Percentiles rank a stretch among this genome's conserved stretches.
These are phyloP conservation scores for Panthera tigris DNA, from an alignment of 2,113 vertebrate genomes.

Conservation along the genomic window DNA sequence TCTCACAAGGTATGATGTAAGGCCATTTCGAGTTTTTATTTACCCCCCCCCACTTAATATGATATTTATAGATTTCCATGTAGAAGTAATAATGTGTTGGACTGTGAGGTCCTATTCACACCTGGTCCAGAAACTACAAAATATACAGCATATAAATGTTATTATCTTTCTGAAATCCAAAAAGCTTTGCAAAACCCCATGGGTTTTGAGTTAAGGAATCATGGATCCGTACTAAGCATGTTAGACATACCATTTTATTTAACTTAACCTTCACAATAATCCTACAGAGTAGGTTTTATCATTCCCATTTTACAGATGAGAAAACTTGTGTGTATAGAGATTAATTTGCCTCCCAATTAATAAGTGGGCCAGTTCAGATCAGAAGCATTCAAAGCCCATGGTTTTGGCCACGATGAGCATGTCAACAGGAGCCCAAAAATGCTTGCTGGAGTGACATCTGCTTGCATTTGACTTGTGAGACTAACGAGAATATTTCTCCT, in stretches of 20 bases:
- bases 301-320: not conserved
- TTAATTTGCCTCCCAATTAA: not conserved
- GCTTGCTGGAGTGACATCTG: not conserved
- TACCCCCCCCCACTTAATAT: not conserved
- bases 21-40: not conserved
- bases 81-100: slow-evolving; percentile 27
- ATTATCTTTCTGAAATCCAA: not conserved
- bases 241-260: not conserved
- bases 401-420: not conserved
- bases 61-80: not conserved
- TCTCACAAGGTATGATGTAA: not conserved
- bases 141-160: not conserved
- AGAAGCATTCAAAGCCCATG: not conserved
- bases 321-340: not conserved
- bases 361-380: not conserved
- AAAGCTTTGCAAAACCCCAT: not conserved
- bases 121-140: slow-evolving; percentile 29
- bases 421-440: not conserved
- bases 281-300: not conserved
- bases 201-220: not conserved
- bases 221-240: not conserved
- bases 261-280: slow-evolving; percentile 30
- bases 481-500: not conserved
- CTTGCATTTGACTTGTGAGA: not conserved
- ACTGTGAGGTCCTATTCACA: not conserved